Evolutionary conservation across 1,140 invertebrate genomes (phyloP).

Genomic region (Archegozetes longisetosus): DNA sequence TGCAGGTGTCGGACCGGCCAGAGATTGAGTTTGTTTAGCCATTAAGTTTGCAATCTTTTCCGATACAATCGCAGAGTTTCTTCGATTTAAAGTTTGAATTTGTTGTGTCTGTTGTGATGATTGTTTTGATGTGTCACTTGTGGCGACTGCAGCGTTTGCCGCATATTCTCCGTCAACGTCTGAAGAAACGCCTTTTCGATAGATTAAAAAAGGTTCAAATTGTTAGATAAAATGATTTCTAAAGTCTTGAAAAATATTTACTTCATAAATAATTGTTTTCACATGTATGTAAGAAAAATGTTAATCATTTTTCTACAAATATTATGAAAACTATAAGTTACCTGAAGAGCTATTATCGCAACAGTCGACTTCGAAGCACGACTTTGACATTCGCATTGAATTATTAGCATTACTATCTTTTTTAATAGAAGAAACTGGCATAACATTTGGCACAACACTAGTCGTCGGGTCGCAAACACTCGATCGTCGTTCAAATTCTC

Average conservation of each 20-base stretch:
- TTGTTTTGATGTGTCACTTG: background rate
- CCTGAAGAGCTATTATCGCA: constrained; percentile 4
- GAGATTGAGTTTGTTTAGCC: constrained; percentile 14
- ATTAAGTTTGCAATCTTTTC: constrained; percentile 15
- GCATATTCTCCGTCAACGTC: background rate
- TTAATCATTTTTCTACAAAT: too few relatives aligned
- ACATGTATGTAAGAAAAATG: too few relatives aligned
- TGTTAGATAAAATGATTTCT: too few relatives aligned
- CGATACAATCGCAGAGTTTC: constrained; percentile 13
- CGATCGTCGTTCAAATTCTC: constrained; percentile 15
- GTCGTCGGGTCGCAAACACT: background rate
- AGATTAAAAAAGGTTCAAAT: too few relatives aligned
- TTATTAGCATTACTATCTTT: background rate
- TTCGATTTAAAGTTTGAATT: constrained; percentile 6
- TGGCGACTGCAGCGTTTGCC: background rate
- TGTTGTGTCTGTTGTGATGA: background rate
- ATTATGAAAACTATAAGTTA: too few relatives aligned
- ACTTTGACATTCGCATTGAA: constrained; percentile 15
- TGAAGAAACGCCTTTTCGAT: constrained; percentile 7
- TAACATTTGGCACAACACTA: too few relatives aligned
- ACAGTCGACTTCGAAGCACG: constrained; percentile 16
- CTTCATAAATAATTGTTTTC: too few relatives aligned
- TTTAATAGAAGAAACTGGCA: background rate
- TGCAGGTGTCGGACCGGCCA: background rate
- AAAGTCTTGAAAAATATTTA: too few relatives aligned